Percentiles rank a stretch among this genome's conserved stretches.
These are phyloP conservation scores for Cryptus armator DNA, from an alignment of 2,888 invertebrate species.

Conservation along the genomic window DNA sequence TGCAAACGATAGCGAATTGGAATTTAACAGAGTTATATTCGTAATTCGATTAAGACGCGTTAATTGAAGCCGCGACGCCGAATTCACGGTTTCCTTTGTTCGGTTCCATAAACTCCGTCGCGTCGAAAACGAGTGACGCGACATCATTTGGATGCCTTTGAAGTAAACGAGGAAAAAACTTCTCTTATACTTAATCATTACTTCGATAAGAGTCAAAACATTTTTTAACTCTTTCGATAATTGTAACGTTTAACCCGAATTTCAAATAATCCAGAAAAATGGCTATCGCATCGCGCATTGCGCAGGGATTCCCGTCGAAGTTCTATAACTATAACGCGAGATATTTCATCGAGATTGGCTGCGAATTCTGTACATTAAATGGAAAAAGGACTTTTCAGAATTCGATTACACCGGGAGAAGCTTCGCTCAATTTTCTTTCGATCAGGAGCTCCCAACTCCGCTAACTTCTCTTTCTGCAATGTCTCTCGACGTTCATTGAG, in stretches of 20 bases:
- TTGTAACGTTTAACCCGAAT: background rate
- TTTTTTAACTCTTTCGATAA: too few species aligned
- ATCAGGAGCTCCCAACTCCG: constrained; percentile 12
- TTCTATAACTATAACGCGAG: background rate
- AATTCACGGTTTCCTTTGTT: too few species aligned
- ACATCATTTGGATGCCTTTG: too few species aligned
- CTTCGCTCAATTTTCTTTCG: constrained; percentile 35
- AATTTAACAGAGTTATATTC: constrained; percentile 1
- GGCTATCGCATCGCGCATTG: too few species aligned
- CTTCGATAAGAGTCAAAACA: too few species aligned
- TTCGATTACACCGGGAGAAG: constrained; percentile 30
- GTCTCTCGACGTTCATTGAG: constrained; percentile 4
- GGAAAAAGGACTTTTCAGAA: constrained; percentile 40
- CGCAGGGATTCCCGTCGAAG: background rate
- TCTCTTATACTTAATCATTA: too few species aligned
- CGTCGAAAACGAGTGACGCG: too few species aligned
- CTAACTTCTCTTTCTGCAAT: constrained; percentile 18
- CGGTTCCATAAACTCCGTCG: too few species aligned
- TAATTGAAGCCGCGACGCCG: constrained; percentile 3
- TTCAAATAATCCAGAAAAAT: background rate
- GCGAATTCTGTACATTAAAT: constrained; percentile 41
- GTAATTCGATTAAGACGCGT: constrained; percentile 24
- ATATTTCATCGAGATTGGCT: constrained; percentile 1
- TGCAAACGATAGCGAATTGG: background rate
- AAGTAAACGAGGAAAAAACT: too few species aligned